Evolutionary conservation across 2,888 invertebrate genomes (phyloP).

Genomic region (Danaus chrysippus): DNA sequence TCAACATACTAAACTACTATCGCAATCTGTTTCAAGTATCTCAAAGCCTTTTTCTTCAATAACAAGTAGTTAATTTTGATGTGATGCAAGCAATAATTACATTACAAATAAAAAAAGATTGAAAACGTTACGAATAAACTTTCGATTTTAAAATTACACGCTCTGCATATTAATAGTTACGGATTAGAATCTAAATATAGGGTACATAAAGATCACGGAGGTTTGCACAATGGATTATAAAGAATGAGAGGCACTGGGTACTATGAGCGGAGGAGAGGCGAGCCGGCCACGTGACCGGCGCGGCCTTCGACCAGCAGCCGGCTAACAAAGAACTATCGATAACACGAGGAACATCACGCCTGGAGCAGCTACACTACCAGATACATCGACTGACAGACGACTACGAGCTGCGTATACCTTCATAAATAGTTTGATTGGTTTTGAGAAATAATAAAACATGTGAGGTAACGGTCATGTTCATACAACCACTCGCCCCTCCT

Average conservation of each 20-base stretch:
- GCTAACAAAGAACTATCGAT: not conserved
- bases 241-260: not conserved
- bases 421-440: too few species aligned
- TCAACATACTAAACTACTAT: too few species aligned
- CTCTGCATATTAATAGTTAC: conserved; percentile 6
- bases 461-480: too few species aligned
- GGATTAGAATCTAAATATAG: conserved; percentile 5
- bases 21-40: too few species aligned
- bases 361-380: too few species aligned
- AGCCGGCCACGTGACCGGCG: conserved; percentile 13
- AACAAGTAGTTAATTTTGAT: not conserved
- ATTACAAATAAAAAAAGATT: not conserved
- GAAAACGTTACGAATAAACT: not conserved
- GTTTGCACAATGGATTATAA: conserved; percentile 7
- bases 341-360: too few species aligned
- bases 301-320: conserved; percentile 10
- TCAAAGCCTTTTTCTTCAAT: too few species aligned
- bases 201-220: conserved; percentile 5
- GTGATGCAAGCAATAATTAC: not conserved
- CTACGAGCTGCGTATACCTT: too few species aligned
- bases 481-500: too few species aligned
- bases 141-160: conserved; percentile 2
- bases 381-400: too few species aligned
- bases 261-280: conserved; percentile 10
- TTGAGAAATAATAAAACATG: too few species aligned